Evolutionary conservation across 2,888 invertebrate species (phyloP).

Genomic region (Operophtera brumata): DNA sequence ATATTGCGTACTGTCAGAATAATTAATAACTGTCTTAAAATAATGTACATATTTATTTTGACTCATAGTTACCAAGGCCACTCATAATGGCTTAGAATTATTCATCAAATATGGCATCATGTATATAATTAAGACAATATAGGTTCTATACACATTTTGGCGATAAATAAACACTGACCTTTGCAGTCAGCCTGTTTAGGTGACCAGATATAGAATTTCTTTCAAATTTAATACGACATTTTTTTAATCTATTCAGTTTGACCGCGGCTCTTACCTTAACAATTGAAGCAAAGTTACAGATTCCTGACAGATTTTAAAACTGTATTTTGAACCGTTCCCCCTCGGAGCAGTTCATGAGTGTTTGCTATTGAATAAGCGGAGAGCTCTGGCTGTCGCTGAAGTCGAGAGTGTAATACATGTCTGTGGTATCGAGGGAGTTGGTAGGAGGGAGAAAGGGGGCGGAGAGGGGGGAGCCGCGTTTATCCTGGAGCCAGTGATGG

Average conservation of each 20-base stretch:
- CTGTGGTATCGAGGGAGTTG: constrained; percentile 83
- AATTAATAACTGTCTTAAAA: constrained; percentile 37
- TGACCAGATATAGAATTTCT: constrained; percentile 9
- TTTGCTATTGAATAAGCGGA: constrained; percentile 86
- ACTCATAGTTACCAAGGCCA: constrained; percentile 40
- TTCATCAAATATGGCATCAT: constrained; percentile 42
- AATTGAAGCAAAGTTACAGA: background rate
- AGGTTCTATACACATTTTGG: constrained; percentile 34
- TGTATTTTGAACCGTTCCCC: constrained; percentile 76
- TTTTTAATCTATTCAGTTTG: no score
- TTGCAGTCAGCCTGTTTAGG: constrained; percentile 34
- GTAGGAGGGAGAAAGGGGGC: constrained; percentile 53
- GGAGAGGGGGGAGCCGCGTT: constrained; percentile 56
- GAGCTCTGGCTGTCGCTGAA: constrained; percentile 89
- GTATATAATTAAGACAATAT: constrained; percentile 41
- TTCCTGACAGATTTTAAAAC: constrained; percentile 48
- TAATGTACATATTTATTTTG: constrained; percentile 37
- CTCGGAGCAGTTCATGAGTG: constrained; percentile 72
- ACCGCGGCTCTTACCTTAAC: no score
- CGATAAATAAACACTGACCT: constrained; percentile 36
- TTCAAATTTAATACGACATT: background rate
- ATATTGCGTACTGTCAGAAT: constrained; percentile 26
- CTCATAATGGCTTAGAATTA: constrained; percentile 42
- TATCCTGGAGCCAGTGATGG: constrained; percentile 83
- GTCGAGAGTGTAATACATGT: constrained; percentile 89